phyloP scores from a whole-genome alignment of 2,888 invertebrate genomes.

The Noctua fimbriata region DNA sequence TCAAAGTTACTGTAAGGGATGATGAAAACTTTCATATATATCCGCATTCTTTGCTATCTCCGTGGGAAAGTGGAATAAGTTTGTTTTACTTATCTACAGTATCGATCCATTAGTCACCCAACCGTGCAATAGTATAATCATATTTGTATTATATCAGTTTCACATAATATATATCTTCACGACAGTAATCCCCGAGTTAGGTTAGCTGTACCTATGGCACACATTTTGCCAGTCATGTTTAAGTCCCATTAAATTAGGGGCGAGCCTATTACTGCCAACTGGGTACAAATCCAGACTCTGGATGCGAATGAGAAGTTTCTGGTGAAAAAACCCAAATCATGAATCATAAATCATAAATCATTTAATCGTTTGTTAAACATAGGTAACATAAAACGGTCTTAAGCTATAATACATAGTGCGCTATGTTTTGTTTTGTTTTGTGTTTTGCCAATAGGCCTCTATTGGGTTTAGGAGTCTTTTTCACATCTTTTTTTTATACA shows the following conservation, averaged over 20 bases:
- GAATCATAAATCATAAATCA: too few relatives aligned
- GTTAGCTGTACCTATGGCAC: neutral
- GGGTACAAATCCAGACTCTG: neutral
- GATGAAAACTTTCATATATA: slow-evolving; percentile 23
- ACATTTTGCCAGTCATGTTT: neutral
- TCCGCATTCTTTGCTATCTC: slow-evolving; percentile 13
- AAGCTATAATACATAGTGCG: too few relatives aligned
- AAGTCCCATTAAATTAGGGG: neutral
- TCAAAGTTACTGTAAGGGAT: neutral
- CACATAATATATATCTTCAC: neutral
- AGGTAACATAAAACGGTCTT: too few relatives aligned
- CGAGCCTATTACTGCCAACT: neutral
- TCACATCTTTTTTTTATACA: too few relatives aligned
- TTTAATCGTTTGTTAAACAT: too few relatives aligned
- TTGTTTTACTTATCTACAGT: slow-evolving; percentile 31
- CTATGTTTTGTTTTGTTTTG: too few relatives aligned
- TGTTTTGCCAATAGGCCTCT: too few relatives aligned
- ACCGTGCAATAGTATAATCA: neutral
- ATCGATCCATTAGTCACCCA: slow-evolving; percentile 27
- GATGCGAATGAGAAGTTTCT: neutral
- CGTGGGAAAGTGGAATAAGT: slow-evolving; percentile 16
- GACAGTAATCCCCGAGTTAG: neutral
- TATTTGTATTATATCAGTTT: neutral
- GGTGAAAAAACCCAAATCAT: neutral
- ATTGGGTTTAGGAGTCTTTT: too few relatives aligned